Conservation (phyloP, 2,113 vertebrate genomes). For the Boulengeromyrus knoepffleri region DNA sequence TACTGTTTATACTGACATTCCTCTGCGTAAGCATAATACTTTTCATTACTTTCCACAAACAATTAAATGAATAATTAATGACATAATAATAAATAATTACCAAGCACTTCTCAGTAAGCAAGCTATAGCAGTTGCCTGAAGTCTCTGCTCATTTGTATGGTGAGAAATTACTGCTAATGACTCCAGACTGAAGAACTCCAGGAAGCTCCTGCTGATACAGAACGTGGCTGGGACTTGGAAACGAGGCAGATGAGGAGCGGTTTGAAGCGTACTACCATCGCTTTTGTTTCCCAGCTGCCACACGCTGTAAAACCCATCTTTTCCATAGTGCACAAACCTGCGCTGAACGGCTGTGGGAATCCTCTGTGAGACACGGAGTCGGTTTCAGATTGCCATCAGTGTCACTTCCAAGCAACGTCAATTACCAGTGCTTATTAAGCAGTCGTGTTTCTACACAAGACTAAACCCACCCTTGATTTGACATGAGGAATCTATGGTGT, state of each 20-base stretch:
- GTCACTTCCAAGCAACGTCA: constrained; percentile 3
- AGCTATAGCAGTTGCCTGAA: neutral
- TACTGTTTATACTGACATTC: too few relatives aligned
- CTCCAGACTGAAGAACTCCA: neutral
- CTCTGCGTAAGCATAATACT: too few relatives aligned
- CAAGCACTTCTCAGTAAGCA: too few relatives aligned
- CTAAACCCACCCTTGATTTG: neutral
- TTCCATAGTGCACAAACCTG: neutral
- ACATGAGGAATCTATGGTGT: neutral
- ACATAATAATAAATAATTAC: too few relatives aligned
- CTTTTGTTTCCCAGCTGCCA: neutral
- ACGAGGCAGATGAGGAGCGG: neutral
- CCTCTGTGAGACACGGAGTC: neutral
- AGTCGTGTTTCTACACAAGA: neutral
- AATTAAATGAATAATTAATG: too few relatives aligned
- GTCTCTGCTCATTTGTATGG: neutral
- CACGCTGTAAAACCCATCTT: neutral
- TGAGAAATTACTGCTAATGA: neutral
- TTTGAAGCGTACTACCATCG: neutral
- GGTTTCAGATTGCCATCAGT: neutral
- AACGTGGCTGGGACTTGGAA: neutral
- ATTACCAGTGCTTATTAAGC: neutral
- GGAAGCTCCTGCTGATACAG: neutral
- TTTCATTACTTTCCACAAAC: too few relatives aligned
- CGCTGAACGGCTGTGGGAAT: neutral